Conservation (phyloP, 2,888 invertebrate species). For the Microchrysa polita region DNA sequence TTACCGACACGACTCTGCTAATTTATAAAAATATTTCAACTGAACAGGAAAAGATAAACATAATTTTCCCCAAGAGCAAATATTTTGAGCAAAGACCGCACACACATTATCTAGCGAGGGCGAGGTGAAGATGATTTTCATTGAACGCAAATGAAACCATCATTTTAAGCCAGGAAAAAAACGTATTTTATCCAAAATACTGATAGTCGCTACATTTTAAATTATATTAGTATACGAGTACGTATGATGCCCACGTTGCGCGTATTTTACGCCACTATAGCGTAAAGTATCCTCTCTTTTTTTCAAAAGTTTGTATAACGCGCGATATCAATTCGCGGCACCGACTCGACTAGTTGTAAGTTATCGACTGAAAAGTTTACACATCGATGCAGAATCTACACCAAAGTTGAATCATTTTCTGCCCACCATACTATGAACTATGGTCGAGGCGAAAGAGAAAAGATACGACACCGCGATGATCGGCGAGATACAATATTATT, state of each 20-base stretch:
- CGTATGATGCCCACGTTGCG: background rate
- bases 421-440: no score
- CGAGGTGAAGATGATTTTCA: no score
- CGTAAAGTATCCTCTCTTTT: constrained; percentile 32
- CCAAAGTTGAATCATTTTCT: no score
- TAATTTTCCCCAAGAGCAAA: background rate
- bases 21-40: constrained; percentile 2
- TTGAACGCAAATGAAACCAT: no score
- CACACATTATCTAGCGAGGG: background rate
- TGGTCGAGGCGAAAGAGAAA: no score
- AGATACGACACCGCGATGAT: no score
- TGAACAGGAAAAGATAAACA: background rate
- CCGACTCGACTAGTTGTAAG: constrained; percentile 43
- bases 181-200: background rate
- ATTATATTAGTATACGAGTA: no score
- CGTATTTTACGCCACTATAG: constrained; percentile 8
- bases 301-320: background rate
- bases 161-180: no score
- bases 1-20: background rate
- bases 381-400: constrained; percentile 14
- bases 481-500: no score
- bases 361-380: constrained; percentile 35
- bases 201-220: background rate
- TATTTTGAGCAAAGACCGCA: background rate
- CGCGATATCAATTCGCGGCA: constrained; percentile 32